These are phyloP conservation scores for Poeciliopsis prolifica DNA, from an alignment of 2,113 vertebrate genomes.

Conservation along the genomic window DNA sequence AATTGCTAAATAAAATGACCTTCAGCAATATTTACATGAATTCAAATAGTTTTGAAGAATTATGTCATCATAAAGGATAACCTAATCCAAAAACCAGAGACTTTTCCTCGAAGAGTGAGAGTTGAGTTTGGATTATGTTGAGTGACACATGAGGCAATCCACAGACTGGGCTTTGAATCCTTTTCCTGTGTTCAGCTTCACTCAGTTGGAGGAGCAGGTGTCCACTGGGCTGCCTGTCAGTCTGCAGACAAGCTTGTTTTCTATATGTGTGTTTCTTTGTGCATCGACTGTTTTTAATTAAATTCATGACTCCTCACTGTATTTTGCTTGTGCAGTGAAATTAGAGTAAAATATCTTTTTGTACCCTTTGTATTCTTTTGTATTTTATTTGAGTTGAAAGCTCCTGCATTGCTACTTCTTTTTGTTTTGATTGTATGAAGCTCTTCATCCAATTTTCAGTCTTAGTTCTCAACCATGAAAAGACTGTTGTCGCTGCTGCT, in stretches of 20 bases:
- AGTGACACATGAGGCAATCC: neutral
- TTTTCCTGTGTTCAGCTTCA: neutral
- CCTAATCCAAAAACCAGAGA: neutral
- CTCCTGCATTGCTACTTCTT: neutral
- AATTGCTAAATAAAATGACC: neutral
- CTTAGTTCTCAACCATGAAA: slow-evolving; percentile 32
- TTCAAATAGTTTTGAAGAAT: neutral
- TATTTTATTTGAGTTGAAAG: neutral
- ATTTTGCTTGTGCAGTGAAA: neutral
- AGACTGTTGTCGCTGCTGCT: slow-evolving; percentile 20
- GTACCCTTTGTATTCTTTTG: neutral
- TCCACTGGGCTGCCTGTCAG: neutral
- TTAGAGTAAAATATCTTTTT: neutral
- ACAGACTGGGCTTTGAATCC: neutral
- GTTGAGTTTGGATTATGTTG: neutral
- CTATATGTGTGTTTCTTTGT: neutral
- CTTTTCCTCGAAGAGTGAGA: neutral
- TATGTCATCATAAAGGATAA: neutral
- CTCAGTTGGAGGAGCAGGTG: neutral
- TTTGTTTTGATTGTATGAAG: slow-evolving; percentile 2
- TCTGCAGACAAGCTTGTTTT: neutral
- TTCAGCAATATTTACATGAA: neutral
- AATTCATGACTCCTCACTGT: neutral
- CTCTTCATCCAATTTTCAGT: neutral
- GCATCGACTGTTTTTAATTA: neutral